phyloP scores from a whole-genome alignment of 2,113 vertebrate genomes.

The Cyprinodon variegatus region DNA sequence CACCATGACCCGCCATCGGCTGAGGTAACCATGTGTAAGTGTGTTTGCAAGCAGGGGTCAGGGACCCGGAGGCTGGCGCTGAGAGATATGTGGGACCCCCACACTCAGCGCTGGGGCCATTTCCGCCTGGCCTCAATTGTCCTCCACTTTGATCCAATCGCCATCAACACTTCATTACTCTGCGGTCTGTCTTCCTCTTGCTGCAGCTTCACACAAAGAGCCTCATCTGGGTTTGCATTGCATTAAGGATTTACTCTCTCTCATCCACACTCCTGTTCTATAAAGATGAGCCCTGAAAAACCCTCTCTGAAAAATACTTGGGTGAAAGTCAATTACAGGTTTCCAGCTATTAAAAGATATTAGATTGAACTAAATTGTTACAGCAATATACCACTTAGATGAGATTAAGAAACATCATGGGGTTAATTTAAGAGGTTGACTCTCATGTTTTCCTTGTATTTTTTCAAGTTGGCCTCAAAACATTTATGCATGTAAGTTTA shows the following conservation, averaged over 20 bases:
- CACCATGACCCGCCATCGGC: conserved; percentile 37
- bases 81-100: conserved; percentile 65
- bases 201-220: conserved; percentile 65
- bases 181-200: conserved; percentile 62
- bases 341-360: conserved; percentile 31
- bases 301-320: conserved; percentile 37
- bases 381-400: conserved; percentile 14
- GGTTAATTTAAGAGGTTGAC: background rate
- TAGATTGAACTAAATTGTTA: conserved; percentile 11
- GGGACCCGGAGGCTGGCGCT: conserved; percentile 24
- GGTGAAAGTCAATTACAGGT: conserved; percentile 37
- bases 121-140: conserved; percentile 71
- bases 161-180: conserved; percentile 79
- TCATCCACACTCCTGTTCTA: conserved; percentile 35
- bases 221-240: conserved; percentile 42
- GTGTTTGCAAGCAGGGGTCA: conserved; percentile 29
- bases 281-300: conserved; percentile 61
- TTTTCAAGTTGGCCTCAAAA: background rate
- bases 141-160: conserved; percentile 71
- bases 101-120: conserved; percentile 61
- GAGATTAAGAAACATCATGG: conserved; percentile 5
- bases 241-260: conserved; percentile 1
- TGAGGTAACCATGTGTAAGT: conserved; percentile 41
- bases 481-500: too few species aligned
- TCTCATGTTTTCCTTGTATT: conserved; percentile 14